Evolutionary conservation across 2,888 invertebrate genomes (phyloP), one percentile per base, ranked within the genome.

Genomic region (Mylabris sibirica): DNA sequence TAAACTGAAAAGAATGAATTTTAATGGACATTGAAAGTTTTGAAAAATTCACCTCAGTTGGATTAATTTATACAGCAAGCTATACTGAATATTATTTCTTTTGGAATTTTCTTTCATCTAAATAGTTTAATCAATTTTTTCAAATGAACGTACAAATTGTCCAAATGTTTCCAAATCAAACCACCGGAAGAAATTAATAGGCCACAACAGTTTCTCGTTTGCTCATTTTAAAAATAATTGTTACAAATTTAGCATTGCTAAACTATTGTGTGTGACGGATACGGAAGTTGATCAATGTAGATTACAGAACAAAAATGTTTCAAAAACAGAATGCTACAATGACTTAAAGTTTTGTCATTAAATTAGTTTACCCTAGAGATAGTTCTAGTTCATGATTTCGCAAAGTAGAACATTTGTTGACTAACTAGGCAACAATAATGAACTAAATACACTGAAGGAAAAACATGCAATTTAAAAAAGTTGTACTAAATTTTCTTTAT

Each of bases 341-440:
- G 71, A 74, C 69, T 69, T 69, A 73, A 78, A 77, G 76, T 77
- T 78, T 75, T 72, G 75, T 76, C 76, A 73, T 77, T 77, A 76
- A 76, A 77, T 76, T 77, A 75, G 76, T 76, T 76, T 73, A 69
- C 75, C 68, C 68, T 60, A 60, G 72, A 69, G 70, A 71, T 5
- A 3, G 72, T 72, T 70, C 59, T 64, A 72, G 62, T 68, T 68
- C 72, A 69, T 64, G 61, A 60, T 63, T 53, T 53, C 59, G 30
- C 38, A 35, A 62, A 22, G 60, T 53, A 60, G 61, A 66, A 66
- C 65, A 61, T 53, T 49, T 49, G 9, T 49, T 49, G 20, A 53
- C 22, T 53, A 53, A 53, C 53, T 53, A 14, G 20, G 11, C 3
- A 53, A 53, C 53, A 53, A 53, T 53, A 20, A 22, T 22, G 1